Conservation (phyloP, 2,113 vertebrate species). For the Heteronetta atricapilla region DNA sequence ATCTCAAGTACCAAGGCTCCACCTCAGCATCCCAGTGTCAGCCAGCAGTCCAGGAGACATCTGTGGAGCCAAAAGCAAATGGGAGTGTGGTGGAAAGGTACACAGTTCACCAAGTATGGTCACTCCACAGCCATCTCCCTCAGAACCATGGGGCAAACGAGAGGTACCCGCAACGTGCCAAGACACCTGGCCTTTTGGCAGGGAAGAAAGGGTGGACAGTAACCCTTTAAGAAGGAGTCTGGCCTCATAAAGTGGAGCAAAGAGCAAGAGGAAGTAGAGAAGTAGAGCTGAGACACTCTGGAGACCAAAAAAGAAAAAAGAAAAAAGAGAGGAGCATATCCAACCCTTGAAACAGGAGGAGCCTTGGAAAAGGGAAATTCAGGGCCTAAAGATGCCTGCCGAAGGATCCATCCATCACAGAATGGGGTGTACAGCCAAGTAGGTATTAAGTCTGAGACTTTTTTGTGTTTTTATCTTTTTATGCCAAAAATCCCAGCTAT, state of each 20-base stretch:
- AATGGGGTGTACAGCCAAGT: not conserved
- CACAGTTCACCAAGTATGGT: rapidly evolving
- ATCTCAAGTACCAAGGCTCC: not conserved
- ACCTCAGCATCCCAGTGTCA: not conserved
- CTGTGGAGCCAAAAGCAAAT: not conserved
- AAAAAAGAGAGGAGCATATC: not conserved
- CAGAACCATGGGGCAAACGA: not conserved
- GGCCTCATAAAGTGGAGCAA: not conserved
- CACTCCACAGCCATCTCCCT: not conserved
- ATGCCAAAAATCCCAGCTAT: conserved; percentile 38
- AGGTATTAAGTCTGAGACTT: not conserved
- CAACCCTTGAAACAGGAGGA: not conserved
- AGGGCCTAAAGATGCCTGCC: not conserved
- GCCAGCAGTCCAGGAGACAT: not conserved
- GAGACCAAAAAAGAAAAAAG: not conserved
- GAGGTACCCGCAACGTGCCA: not conserved
- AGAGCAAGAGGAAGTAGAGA: not conserved
- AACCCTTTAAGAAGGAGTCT: not conserved
- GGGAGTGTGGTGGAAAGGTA: not conserved
- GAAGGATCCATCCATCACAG: not conserved
- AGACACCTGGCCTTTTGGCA: not conserved
- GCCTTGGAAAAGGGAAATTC: not conserved
- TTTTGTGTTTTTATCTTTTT: not conserved
- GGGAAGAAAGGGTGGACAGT: not conserved
- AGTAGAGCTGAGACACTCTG: not conserved